Percentiles rank a stretch among this genome's conserved stretches.
Conservation (phyloP, 2,888 invertebrate genomes). For the Amblyjoppa fuscipennis region DNA sequence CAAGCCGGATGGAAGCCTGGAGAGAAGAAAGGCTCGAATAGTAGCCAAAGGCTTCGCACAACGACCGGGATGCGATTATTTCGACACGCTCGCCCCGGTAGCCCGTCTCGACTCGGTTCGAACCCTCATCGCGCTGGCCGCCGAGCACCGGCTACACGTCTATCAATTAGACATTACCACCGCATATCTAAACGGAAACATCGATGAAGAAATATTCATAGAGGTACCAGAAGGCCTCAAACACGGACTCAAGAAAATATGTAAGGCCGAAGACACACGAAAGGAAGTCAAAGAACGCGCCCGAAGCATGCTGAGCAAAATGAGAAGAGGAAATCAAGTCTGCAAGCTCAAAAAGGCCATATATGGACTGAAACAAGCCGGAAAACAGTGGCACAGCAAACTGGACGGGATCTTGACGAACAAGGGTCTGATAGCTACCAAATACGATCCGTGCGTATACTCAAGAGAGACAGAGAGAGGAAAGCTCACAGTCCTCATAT, state of each 20-base stretch:
- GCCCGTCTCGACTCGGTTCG: conserved; percentile 14
- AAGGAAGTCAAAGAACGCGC: neutral
- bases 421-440: conserved; percentile 33
- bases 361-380: conserved; percentile 69
- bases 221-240: conserved; percentile 7
- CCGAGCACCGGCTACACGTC: neutral
- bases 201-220: conserved; percentile 27
- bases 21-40: neutral
- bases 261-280: neutral
- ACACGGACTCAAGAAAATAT: conserved; percentile 1
- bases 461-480: conserved; percentile 11
- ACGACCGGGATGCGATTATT: conserved; percentile 21
- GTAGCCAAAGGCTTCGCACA: conserved; percentile 28
- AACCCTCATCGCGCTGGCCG: neutral
- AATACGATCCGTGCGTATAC: conserved; percentile 59
- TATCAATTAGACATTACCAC: conserved; percentile 27
- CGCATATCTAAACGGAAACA: conserved; percentile 32
- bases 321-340: conserved; percentile 50
- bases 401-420: conserved; percentile 28
- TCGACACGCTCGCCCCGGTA: conserved; percentile 3
- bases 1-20: neutral
- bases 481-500: conserved; percentile 14
- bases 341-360: conserved; percentile 66
- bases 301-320: neutral
- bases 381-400: conserved; percentile 65